Evolutionary conservation across 2,888 invertebrate genomes (phyloP).

Genomic region (Cynaeus angustus): DNA sequence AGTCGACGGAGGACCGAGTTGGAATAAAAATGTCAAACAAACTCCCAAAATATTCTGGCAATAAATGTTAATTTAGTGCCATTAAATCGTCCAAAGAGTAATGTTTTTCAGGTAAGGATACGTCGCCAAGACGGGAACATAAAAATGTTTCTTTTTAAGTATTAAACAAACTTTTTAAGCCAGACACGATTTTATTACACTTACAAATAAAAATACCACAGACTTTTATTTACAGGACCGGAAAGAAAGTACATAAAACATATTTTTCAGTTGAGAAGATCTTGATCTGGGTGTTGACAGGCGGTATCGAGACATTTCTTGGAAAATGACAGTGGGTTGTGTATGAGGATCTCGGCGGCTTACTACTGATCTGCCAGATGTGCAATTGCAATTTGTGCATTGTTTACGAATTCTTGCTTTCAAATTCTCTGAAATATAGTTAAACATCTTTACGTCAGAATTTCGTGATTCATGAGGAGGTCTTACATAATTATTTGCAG

Average conservation of each 20-base stretch:
- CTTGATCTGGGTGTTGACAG: slow-evolving; percentile 16
- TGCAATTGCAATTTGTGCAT: slow-evolving; percentile 32
- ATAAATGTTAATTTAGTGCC: slow-evolving; percentile 30
- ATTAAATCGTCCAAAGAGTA: slow-evolving; percentile 20
- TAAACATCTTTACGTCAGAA: slow-evolving; percentile 11
- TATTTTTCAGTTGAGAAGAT: slow-evolving; percentile 17
- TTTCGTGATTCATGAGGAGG: neutral
- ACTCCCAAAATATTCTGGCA: slow-evolving; percentile 15
- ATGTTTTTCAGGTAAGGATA: slow-evolving; percentile 21
- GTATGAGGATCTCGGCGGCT: slow-evolving; percentile 7
- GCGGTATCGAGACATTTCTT: neutral
- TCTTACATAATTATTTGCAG: neutral
- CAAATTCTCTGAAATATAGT: slow-evolving; percentile 12
- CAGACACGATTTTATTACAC: slow-evolving; percentile 21
- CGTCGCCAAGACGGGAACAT: slow-evolving; percentile 19
- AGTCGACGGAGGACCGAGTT: neutral
- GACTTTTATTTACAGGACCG: slow-evolving; percentile 14
- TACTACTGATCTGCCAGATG: slow-evolving; percentile 10
- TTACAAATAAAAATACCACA: slow-evolving; percentile 18
- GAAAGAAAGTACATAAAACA: slow-evolving; percentile 30
- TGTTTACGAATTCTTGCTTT: slow-evolving; percentile 31
- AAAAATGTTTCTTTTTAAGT: slow-evolving; percentile 14
- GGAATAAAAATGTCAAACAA: neutral
- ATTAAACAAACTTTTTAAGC: slow-evolving; percentile 12
- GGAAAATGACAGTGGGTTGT: slow-evolving; percentile 24